phyloP scores from a whole-genome alignment of 2,888 invertebrate genomes.

The Hydroisotoma schaefferi region DNA sequence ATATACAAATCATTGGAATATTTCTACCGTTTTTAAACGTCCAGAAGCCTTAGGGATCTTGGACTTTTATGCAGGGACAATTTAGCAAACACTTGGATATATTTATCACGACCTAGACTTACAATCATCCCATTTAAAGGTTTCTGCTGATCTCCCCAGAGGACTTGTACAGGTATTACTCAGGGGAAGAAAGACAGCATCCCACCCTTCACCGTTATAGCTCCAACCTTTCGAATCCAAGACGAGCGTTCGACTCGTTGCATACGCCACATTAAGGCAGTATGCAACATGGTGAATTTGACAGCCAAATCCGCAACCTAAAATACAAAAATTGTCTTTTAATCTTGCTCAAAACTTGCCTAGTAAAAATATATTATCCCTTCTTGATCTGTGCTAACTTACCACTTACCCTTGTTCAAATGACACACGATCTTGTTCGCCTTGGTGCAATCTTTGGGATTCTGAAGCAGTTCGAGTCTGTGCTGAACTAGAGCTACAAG shows the following conservation, averaged over 20 bases:
- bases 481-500: too few species aligned
- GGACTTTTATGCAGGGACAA: too few species aligned
- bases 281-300: constrained; percentile 96
- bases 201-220: constrained; percentile 89
- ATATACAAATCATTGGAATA: not conserved
- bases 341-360: too few species aligned
- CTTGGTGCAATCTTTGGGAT: constrained; percentile 80
- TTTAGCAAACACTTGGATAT: too few species aligned
- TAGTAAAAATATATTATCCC: too few species aligned
- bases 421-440: constrained; percentile 90
- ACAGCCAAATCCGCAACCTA: constrained; percentile 98
- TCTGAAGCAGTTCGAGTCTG: constrained; percentile 75
- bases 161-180: constrained; percentile 77
- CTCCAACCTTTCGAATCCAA: constrained; percentile 92
- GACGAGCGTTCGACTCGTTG: constrained; percentile 85
- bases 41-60: too few species aligned
- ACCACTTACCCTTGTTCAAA: constrained; percentile 64
- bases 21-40: too few species aligned
- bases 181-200: constrained; percentile 85
- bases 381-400: too few species aligned
- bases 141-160: too few species aligned
- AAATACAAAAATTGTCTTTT: constrained; percentile 42
- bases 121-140: too few species aligned
- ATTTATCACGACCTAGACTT: too few species aligned
- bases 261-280: constrained; percentile 93